phyloP scores from a whole-genome alignment of 37 sponge, comb jelly and placozoan genomes.

The Tethya wilhelma region DNA sequence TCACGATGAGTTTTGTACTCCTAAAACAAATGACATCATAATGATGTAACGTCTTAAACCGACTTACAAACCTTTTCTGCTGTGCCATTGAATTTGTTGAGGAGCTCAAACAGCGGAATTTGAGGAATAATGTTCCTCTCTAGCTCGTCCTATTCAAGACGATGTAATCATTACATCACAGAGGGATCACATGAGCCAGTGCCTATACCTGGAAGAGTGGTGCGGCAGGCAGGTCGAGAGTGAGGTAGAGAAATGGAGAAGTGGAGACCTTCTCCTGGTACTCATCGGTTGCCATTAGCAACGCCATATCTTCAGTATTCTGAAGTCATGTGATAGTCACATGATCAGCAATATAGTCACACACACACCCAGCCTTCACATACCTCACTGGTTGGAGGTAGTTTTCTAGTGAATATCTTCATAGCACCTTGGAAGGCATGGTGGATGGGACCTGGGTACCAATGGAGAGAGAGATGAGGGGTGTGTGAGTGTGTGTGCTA shows the following conservation, averaged over 20 bases:
- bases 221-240: conserved; percentile 92
- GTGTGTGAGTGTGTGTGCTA: background rate
- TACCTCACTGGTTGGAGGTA: conserved; percentile 71
- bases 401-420: conserved; percentile 76
- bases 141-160: conserved; percentile 83
- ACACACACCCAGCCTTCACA: background rate
- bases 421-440: conserved; percentile 76
- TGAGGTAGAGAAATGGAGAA: conserved; percentile 90
- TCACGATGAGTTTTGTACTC: conserved; percentile 95
- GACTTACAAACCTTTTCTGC: conserved; percentile 67
- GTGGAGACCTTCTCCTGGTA: conserved; percentile 70
- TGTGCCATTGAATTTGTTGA: conserved; percentile 86
- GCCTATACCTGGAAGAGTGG: conserved; percentile 93
- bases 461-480: background rate
- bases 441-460: conserved; percentile 42
- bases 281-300: conserved; percentile 67
- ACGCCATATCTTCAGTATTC: conserved; percentile 43
- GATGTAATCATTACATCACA: background rate
- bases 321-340: background rate
- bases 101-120: conserved; percentile 87
- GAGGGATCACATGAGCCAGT: background rate
- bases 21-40: conserved; percentile 27
- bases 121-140: conserved; percentile 97
- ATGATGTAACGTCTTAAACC: background rate
- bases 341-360: background rate